phyloP scores from a whole-genome alignment of 2,888 invertebrate genomes.

The Sceliomorpha sp. region DNA sequence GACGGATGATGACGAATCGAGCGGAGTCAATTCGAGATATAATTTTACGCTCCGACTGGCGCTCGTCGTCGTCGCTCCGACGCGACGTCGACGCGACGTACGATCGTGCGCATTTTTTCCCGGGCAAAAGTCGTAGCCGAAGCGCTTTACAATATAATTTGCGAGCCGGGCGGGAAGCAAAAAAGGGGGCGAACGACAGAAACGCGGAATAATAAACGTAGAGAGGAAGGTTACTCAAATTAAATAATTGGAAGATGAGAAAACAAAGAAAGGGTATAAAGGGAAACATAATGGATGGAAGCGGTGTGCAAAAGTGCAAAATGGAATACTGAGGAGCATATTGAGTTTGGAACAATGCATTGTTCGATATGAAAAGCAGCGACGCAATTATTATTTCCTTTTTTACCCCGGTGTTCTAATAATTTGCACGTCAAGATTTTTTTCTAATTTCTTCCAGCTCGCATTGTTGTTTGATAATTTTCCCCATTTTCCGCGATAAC shows the following conservation, averaged over 20 bases:
- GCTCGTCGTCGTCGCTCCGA: too few species aligned
- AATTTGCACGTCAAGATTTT: not conserved
- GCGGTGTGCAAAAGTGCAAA: slow-evolving; percentile 7
- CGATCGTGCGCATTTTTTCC: too few species aligned
- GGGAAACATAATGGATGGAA: slow-evolving; percentile 4
- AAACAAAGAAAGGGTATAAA: slow-evolving; percentile 5
- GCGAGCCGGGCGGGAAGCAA: not conserved
- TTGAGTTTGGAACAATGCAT: slow-evolving; percentile 1
- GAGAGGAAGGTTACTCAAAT: slow-evolving; percentile 4
- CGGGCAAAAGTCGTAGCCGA: too few species aligned
- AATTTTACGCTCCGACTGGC: too few species aligned
- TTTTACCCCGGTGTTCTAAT: not conserved
- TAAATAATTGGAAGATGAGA: slow-evolving; percentile 11
- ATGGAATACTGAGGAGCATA: not conserved
- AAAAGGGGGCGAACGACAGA: slow-evolving; percentile 1
- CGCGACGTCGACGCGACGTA: too few species aligned
- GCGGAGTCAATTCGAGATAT: too few species aligned
- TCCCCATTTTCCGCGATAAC: too few species aligned
- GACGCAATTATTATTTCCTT: too few species aligned
- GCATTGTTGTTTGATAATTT: too few species aligned
- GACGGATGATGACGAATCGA: too few species aligned
- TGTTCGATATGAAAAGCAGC: slow-evolving; percentile 1
- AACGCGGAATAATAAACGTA: slow-evolving; percentile 5
- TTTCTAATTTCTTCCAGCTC: not conserved
- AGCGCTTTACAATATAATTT: too few species aligned